These are phyloP conservation scores for Asteroscopus sphinx DNA, from an alignment of 2,888 invertebrate species.

Conservation along the genomic window DNA sequence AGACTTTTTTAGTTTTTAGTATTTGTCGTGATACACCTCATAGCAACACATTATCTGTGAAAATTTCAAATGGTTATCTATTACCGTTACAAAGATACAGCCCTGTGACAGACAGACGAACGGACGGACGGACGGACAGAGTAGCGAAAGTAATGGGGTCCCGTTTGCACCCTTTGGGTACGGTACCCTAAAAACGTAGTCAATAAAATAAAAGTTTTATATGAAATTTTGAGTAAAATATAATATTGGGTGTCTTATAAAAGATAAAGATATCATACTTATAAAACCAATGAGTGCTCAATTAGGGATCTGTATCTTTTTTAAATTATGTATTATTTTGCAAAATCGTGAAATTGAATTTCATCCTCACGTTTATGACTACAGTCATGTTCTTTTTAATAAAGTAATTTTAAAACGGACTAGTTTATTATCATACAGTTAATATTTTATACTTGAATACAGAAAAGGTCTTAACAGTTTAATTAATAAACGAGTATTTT, in stretches of 20 bases:
- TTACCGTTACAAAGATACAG: too few species aligned
- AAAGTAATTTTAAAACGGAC: neutral
- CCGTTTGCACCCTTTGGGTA: too few species aligned
- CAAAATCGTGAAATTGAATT: slow-evolving; percentile 23
- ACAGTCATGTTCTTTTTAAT: slow-evolving; percentile 6
- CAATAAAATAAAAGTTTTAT: slow-evolving; percentile 52
- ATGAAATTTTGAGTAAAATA: too few species aligned
- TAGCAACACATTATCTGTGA: too few species aligned
- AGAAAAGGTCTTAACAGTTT: too few species aligned
- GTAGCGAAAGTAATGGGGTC: too few species aligned
- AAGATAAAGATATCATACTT: slow-evolving; percentile 53
- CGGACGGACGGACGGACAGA: too few species aligned
- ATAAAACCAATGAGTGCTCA: slow-evolving; percentile 63
- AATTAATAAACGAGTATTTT: too few species aligned
- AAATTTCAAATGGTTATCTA: too few species aligned
- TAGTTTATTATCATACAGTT: neutral
- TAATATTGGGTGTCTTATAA: slow-evolving; percentile 54
- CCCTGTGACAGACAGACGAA: too few species aligned
- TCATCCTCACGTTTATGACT: slow-evolving; percentile 12
- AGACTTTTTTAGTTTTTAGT: too few species aligned
- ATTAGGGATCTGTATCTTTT: slow-evolving; percentile 41
- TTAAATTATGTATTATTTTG: slow-evolving; percentile 26
- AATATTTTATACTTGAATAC: neutral
- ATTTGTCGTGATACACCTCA: too few species aligned
- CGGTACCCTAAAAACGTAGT: neutral